phyloP scores from a whole-genome alignment of 1,140 invertebrate genomes.

The Bemisia tabaci region DNA sequence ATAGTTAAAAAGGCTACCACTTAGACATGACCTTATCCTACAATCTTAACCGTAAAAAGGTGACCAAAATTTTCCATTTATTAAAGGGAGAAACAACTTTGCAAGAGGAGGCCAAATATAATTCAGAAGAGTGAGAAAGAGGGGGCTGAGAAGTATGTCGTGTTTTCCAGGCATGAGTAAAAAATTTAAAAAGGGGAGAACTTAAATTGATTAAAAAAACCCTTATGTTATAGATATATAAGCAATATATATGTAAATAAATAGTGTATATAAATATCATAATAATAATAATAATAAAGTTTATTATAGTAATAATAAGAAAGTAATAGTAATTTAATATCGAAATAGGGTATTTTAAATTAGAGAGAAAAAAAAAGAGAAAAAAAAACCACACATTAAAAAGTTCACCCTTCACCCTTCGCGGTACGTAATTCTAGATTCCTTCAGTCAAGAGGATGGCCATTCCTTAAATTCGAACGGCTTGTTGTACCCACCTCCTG shows the following conservation, averaged over 20 bases:
- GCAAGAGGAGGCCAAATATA: not conserved
- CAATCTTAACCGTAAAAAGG: not conserved
- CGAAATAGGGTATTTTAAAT: not conserved
- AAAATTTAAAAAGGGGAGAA: not conserved
- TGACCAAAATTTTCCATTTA: too few relatives aligned
- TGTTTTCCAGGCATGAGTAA: not conserved
- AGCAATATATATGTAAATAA: not conserved
- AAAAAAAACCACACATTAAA: not conserved
- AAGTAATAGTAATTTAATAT: not conserved
- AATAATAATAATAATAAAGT: not conserved
- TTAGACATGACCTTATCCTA: not conserved
- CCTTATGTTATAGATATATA: not conserved
- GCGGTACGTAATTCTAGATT: slow-evolving; percentile 5
- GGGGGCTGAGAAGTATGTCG: not conserved
- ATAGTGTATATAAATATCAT: not conserved
- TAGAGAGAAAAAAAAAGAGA: not conserved
- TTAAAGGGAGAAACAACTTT: too few relatives aligned
- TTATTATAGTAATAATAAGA: not conserved
- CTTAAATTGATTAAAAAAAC: not conserved
- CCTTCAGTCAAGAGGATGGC: slow-evolving; percentile 39
- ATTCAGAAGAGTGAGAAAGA: not conserved
- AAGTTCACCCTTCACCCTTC: not conserved
- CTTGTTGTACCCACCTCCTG: slow-evolving; percentile 42
- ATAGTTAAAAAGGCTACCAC: not conserved
- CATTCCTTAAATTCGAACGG: slow-evolving; percentile 45